Evolutionary conservation across 2,113 vertebrate genomes (phyloP).

Genomic region (Burhinus bistriatus): DNA sequence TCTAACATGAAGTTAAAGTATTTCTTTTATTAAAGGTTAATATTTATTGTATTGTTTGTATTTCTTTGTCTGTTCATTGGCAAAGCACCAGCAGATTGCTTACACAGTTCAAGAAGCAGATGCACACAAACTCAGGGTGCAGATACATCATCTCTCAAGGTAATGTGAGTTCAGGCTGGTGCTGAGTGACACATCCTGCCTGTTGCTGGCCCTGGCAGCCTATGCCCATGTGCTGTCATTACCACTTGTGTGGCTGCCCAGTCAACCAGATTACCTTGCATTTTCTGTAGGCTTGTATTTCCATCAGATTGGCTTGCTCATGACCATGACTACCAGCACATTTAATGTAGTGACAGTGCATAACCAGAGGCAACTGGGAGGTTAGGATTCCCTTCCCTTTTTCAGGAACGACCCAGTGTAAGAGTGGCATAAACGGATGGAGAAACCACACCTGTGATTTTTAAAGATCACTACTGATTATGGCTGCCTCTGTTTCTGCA

Average conservation of each 20-base stretch:
- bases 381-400: neutral
- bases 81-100: neutral
- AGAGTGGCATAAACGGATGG: neutral
- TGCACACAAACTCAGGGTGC: neutral
- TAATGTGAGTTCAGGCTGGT: neutral
- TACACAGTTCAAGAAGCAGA: neutral
- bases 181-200: neutral
- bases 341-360: neutral
- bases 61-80: neutral
- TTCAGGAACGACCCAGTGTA: neutral
- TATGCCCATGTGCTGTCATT: neutral
- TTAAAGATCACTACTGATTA: neutral
- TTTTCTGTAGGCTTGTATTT: neutral
- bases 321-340: neutral
- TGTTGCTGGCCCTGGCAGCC: neutral
- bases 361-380: neutral
- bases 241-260: conserved; percentile 24
- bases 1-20: neutral
- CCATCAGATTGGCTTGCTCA: neutral
- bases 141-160: neutral
- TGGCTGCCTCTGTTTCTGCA: neutral
- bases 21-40: neutral
- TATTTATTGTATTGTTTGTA: neutral
- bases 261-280: neutral
- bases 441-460: neutral